Percentiles rank a stretch among this genome's conserved stretches.
Conservation (phyloP, 1,140 invertebrate species). For the Hirudo medicinalis region DNA sequence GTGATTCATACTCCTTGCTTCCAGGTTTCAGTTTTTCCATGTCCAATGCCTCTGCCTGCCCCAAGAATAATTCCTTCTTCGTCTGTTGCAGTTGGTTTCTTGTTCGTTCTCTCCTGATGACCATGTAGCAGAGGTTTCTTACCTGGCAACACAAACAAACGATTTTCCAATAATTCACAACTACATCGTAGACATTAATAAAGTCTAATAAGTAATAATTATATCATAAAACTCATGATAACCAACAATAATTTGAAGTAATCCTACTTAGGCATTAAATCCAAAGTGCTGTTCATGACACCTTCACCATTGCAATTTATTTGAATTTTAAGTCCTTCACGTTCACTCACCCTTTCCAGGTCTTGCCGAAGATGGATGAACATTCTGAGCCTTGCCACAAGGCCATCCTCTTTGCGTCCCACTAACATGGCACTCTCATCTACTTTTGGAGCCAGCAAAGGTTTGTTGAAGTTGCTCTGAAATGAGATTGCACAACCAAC, state of each 20-base stretch:
- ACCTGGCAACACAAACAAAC: constrained; percentile 43
- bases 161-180: neutral
- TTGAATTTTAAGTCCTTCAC: constrained; percentile 18
- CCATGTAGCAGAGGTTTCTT: constrained; percentile 92
- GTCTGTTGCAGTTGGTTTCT: constrained; percentile 68
- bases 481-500: constrained; percentile 21
- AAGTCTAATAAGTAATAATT: too few species aligned
- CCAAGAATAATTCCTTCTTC: constrained; percentile 80
- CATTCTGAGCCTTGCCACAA: constrained; percentile 79
- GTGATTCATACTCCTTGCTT: neutral
- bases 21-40: constrained; percentile 4
- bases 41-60: constrained; percentile 47
- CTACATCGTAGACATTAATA: neutral
- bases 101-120: constrained; percentile 77
- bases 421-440: constrained; percentile 62
- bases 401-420: constrained; percentile 53
- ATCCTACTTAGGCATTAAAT: too few species aligned
- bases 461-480: constrained; percentile 67
- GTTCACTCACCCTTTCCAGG: constrained; percentile 60
- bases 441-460: constrained; percentile 57
- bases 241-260: too few species aligned
- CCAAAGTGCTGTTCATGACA: too few species aligned
- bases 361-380: constrained; percentile 88
- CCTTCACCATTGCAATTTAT: neutral
- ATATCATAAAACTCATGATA: too few species aligned